Percentiles rank a stretch among this genome's conserved stretches.
Evolutionary conservation across 1,140 invertebrate species (phyloP).

Genomic region (Palaemon carinicauda): DNA sequence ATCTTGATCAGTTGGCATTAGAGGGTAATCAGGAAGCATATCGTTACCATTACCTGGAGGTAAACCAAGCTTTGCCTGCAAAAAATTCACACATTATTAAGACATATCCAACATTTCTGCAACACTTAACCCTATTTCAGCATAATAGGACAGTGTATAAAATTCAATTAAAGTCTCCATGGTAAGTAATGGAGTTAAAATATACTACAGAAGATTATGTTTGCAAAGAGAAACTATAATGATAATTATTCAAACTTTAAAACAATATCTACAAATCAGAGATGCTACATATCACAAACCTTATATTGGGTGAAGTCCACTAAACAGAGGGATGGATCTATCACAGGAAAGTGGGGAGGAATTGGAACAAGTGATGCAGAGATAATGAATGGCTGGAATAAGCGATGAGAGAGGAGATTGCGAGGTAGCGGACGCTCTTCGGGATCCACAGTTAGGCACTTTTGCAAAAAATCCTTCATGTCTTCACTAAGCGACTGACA

Average conservation of each 20-base stretch:
- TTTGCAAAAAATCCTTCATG: slow-evolving; percentile 61
- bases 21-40: slow-evolving; percentile 13
- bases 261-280: neutral
- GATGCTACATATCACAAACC: neutral
- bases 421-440: slow-evolving; percentile 31
- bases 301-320: slow-evolving; percentile 45
- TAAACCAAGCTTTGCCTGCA: slow-evolving; percentile 16
- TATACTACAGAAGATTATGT: too few species aligned
- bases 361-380: slow-evolving; percentile 17
- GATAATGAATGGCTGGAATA: slow-evolving; percentile 20
- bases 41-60: neutral
- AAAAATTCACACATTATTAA: neutral
- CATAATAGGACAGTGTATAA: too few species aligned
- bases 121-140: too few species aligned
- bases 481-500: slow-evolving; percentile 61
- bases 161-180: too few species aligned
- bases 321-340: slow-evolving; percentile 44
- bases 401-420: slow-evolving; percentile 38
- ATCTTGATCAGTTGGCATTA: neutral
- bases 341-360: slow-evolving; percentile 38
- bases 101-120: neutral
- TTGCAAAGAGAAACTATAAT: too few species aligned
- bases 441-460: slow-evolving; percentile 62
- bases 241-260: neutral
- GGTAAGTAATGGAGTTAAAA: too few species aligned